Conservation (phyloP, 2,888 invertebrate species). For the Drosophila eohydei region DNA sequence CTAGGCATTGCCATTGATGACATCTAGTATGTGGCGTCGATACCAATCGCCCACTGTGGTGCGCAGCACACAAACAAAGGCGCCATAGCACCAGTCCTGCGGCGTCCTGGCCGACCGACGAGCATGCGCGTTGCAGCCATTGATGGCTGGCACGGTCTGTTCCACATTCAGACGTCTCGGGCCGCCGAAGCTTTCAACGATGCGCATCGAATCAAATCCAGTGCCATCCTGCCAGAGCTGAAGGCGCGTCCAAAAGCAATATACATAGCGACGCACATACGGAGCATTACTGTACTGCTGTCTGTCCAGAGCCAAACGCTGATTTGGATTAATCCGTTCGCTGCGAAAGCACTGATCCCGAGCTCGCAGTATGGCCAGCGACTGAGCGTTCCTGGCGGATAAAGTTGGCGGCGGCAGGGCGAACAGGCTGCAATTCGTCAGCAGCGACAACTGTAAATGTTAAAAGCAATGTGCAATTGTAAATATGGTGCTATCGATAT, state of each 20-base stretch:
- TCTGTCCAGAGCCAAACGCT: conserved; percentile 30
- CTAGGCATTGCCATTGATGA: conserved; percentile 42
- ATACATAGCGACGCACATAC: conserved; percentile 33
- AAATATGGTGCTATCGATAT: conserved; percentile 3
- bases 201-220: conserved; percentile 31
- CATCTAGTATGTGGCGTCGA: conserved; percentile 42
- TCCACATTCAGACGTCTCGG: conserved; percentile 29
- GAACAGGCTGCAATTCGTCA: background rate
- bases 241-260: conserved; percentile 43
- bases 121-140: conserved; percentile 26
- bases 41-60: conserved; percentile 51
- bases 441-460: background rate
- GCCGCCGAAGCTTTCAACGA: conserved; percentile 35
- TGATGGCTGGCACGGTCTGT: conserved; percentile 24
- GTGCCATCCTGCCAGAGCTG: conserved; percentile 34
- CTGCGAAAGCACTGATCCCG: conserved; percentile 23
- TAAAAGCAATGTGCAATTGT: background rate
- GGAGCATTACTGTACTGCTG: conserved; percentile 21
- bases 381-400: conserved; percentile 1
- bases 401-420: background rate
- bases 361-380: conserved; percentile 20
- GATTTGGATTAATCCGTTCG: conserved; percentile 5
- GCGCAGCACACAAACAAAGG: conserved; percentile 38
- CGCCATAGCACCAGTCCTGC: conserved; percentile 32
- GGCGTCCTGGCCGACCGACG: background rate